Base-by-base conservation (phyloP, 2,113 vertebrate species). In the Numida meleagris region DNA sequence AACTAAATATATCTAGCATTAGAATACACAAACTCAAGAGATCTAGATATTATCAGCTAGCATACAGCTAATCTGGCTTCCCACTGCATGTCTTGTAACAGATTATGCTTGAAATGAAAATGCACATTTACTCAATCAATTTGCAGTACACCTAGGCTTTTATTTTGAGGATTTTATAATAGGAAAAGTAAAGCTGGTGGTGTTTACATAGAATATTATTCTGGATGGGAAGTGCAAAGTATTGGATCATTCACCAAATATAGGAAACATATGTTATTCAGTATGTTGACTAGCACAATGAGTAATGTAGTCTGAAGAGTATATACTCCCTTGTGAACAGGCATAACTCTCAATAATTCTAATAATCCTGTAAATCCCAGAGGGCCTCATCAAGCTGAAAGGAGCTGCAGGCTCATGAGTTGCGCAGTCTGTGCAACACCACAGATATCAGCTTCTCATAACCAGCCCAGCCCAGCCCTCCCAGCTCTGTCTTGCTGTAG, bases 181-280 rank as follows among this genome's bases (percentile, higher is more conserved):
- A 68, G 72, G 62, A 90, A 81, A 59, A 71, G 21, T 36, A 75
- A 42, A 77, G 29, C 10, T 57, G 38, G 10, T 46, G 9, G 5
- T 82, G 19, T 95, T 95, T 76, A 63, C 78, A 61, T 36, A 20
- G 46, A 88, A 59, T 85, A 24, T 24, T 58, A 38, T 93, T 86
- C 63, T 91, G 72, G 19, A 88, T 59, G 23, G 36, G 75, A 86
- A 86, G 16, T 76, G 17, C 9, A 45, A 21, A 11, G 6, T 86
- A 53, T 93, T 73, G 62, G 42, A 59, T 94, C 89, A 92, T 76
- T 36, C 82, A 53, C 93, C 74, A 89, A 94, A 94, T 90, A 94
- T 58, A 92, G 93, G 74, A 90, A 94, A 88, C 61, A 51, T 46
- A 92, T 65, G 73, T 86, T 90, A 81, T 94, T 78, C 74, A 96